phyloP scores from a whole-genome alignment of 2,113 vertebrate species.

The Chlorocebus sabaeus region DNA sequence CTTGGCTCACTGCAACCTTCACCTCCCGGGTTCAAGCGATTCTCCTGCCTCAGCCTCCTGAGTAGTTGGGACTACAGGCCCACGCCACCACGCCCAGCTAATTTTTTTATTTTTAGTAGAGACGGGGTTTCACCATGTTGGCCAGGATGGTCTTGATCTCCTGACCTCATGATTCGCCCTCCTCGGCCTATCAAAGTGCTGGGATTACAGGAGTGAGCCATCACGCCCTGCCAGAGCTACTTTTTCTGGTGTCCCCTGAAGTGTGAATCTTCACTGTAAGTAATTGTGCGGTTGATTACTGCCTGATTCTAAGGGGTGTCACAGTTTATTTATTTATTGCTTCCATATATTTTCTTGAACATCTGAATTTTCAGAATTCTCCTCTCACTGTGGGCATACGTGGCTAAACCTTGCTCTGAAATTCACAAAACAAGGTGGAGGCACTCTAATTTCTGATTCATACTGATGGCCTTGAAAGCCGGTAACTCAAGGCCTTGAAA shows the following conservation, averaged over 20 bases:
- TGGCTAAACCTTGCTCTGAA: neutral
- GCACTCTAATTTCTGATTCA: neutral
- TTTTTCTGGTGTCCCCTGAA: neutral
- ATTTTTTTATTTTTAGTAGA: no score
- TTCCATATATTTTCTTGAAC: neutral
- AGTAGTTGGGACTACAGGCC: no score
- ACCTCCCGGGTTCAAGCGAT: no score
- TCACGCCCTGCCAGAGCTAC: no score
- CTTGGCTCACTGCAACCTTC: no score
- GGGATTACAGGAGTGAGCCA: no score
- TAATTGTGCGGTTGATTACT: neutral
- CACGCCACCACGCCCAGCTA: no score
- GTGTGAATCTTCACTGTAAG: neutral
- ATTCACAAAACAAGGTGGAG: neutral
- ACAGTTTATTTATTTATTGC: neutral
- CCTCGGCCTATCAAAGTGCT: no score
- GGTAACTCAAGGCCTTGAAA: neutral
- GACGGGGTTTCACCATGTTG: no score
- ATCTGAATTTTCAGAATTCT: neutral
- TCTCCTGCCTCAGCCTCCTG: no score
- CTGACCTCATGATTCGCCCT: no score
- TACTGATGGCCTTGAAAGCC: neutral
- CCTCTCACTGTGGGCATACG: neutral
- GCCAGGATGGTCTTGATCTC: no score
- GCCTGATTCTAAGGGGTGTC: neutral